These are phyloP conservation scores for Harpagus bidentatus DNA, from an alignment of 2,113 vertebrate genomes.

Conservation along the genomic window DNA sequence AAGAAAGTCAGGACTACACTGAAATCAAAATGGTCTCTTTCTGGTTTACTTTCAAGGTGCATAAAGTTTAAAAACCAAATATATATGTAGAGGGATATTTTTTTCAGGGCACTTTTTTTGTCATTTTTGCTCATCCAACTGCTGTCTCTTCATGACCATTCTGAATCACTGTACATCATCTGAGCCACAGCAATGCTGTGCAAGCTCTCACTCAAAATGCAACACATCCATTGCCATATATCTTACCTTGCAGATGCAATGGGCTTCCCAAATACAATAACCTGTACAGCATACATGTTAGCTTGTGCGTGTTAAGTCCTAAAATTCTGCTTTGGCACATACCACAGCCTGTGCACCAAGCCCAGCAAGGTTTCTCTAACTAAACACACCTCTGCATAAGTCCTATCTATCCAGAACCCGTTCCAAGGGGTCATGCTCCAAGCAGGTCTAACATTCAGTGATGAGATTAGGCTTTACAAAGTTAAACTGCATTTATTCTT, in stretches of 20 bases:
- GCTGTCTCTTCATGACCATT: neutral
- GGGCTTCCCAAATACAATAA: neutral
- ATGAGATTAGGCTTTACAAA: neutral
- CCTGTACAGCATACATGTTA: neutral
- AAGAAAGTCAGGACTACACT: neutral
- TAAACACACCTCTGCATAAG: neutral
- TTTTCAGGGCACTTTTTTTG: neutral
- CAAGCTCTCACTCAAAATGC: neutral
- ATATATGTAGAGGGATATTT: too few species aligned
- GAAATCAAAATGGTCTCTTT: neutral
- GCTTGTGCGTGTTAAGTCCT: accelerated
- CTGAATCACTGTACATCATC: neutral
- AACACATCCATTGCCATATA: neutral
- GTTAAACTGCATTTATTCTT: neutral
- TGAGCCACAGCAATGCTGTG: neutral
- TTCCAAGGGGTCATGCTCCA: neutral
- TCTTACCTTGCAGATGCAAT: neutral
- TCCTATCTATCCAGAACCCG: accelerated
- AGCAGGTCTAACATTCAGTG: neutral
- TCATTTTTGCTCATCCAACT: neutral
- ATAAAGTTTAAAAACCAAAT: neutral
- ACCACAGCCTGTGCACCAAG: neutral
- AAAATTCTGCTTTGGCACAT: neutral
- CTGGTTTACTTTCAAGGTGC: neutral
- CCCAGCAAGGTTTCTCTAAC: neutral